phyloP scores from a whole-genome alignment of 1,140 invertebrate genomes.

The Lordiphosa mommai region DNA sequence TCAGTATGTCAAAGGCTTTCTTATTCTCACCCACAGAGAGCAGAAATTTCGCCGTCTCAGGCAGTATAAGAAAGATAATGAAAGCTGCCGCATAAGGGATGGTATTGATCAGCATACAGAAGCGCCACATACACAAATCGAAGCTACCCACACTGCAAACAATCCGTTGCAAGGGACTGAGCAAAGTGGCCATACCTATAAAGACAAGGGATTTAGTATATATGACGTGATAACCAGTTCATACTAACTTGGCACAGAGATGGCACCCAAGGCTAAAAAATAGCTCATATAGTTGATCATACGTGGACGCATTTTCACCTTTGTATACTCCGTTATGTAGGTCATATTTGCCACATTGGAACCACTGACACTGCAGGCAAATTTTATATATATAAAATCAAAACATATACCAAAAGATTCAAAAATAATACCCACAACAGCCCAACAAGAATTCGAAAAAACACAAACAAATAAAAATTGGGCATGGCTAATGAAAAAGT shows the following conservation, averaged over 20 bases:
- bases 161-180: not conserved
- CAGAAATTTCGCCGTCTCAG: slow-evolving; percentile 48
- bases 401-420: not conserved
- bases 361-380: slow-evolving; percentile 19
- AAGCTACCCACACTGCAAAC: not conserved
- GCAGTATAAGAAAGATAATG: slow-evolving; percentile 1
- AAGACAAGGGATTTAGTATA: too few relatives aligned
- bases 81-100: slow-evolving; percentile 18
- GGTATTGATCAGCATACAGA: not conserved
- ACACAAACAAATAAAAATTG: slow-evolving; percentile 35
- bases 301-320: slow-evolving; percentile 22
- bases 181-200: slow-evolving; percentile 8
- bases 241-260: slow-evolving; percentile 34
- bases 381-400: not conserved
- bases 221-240: too few relatives aligned
- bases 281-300: slow-evolving; percentile 26
- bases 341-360: slow-evolving; percentile 2
- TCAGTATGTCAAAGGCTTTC: slow-evolving; percentile 19
- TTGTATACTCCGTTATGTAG: slow-evolving; percentile 46
- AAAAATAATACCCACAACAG: slow-evolving; percentile 26
- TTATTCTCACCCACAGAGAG: slow-evolving; percentile 15
- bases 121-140: slow-evolving; percentile 29
- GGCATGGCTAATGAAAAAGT: slow-evolving; percentile 39
- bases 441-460: slow-evolving; percentile 15
- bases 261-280: slow-evolving; percentile 21